phyloP scores from a whole-genome alignment of 2,797 vertebrate genomes.

The Catamblyrhynchus diadema region DNA sequence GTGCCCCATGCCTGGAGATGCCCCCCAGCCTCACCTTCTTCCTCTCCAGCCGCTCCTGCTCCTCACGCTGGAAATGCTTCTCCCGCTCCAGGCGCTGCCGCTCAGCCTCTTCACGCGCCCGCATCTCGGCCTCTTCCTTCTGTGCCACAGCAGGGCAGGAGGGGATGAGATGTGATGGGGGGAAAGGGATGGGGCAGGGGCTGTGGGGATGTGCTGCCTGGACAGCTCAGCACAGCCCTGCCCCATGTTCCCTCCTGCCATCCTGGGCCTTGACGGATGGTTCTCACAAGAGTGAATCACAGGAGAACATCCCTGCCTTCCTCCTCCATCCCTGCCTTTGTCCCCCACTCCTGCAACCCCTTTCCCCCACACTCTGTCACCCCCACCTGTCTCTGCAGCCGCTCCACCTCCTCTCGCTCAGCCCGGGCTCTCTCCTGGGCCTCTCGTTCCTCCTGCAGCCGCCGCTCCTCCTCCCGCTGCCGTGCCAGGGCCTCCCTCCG shows the following conservation, averaged over 20 bases:
- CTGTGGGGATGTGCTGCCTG: background rate
- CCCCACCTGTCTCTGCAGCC: conserved; percentile 91
- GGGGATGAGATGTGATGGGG: rapidly evolving
- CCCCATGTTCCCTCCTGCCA: background rate
- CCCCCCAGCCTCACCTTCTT: conserved; percentile 79
- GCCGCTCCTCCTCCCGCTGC: conserved; percentile 76
- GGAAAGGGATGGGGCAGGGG: background rate
- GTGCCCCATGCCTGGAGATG: rapidly evolving
- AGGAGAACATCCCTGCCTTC: background rate
- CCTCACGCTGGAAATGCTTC: conserved; percentile 96
- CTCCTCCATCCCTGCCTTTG: background rate
- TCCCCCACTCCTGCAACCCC: background rate
- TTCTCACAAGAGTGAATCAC: background rate
- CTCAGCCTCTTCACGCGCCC: conserved; percentile 88
- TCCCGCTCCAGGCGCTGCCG: conserved; percentile 92
- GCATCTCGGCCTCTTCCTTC: conserved; percentile 92
- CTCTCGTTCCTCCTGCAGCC: conserved; percentile 73
- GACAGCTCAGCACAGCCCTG: background rate
- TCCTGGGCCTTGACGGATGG: background rate
- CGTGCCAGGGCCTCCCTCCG: conserved; percentile 83
- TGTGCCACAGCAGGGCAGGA: conserved; percentile 34
- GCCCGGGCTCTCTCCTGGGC: conserved; percentile 82
- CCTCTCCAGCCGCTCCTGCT: conserved; percentile 93
- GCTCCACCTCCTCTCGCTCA: conserved; percentile 86
- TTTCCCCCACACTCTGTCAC: background rate